A percentile compares a stretch with the other conserved stretches of the same genome.
phyloP scores from a whole-genome alignment of 2,113 vertebrate species.

The Tachuris rubrigastra region DNA sequence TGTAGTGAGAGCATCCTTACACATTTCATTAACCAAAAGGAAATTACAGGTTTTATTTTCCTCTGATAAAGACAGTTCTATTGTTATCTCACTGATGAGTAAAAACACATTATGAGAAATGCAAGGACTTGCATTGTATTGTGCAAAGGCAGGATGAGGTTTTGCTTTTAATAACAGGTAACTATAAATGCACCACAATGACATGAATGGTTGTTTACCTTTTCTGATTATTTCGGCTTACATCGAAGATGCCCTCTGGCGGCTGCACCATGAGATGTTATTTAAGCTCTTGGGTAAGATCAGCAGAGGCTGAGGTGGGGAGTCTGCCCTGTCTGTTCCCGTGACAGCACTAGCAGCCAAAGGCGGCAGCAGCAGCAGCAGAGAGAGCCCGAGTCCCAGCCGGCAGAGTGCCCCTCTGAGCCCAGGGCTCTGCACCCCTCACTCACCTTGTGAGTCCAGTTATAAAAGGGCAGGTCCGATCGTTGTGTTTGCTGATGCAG shows the following conservation, averaged over 20 bases:
- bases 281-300: not conserved
- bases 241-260: slow-evolving; percentile 65
- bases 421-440: not conserved
- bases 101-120: not conserved
- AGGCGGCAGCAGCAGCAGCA: not conserved
- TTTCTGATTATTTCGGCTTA: not conserved
- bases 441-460: not conserved
- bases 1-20: not conserved
- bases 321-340: not conserved
- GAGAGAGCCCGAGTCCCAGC: fast-evolving
- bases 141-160: not conserved
- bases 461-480: not conserved
- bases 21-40: not conserved
- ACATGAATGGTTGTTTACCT: not conserved
- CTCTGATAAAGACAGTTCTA: not conserved
- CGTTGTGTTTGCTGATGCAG: not conserved
- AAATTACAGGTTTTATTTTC: not conserved
- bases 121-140: not conserved
- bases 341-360: fast-evolving
- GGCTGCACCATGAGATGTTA: slow-evolving; percentile 2
- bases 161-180: not conserved
- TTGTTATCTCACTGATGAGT: not conserved
- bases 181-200: not conserved
- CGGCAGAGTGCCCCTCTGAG: not conserved
- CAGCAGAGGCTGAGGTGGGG: not conserved